Evolutionary conservation across 1,140 invertebrate species (phyloP).

Genomic region (Cotesia typhae): DNA sequence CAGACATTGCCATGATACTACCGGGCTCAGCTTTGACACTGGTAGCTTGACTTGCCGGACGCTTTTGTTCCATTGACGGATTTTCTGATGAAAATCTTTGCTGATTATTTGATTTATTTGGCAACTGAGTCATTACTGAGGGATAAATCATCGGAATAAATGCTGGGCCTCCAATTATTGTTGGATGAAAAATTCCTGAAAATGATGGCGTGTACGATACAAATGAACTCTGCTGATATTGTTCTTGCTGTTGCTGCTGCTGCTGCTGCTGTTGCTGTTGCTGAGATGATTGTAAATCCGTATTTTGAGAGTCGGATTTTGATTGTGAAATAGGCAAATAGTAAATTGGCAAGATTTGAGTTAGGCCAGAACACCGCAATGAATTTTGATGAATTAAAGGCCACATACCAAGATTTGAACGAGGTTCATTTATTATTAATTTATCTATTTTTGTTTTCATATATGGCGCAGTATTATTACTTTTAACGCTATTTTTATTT

Average conservation of each 20-base stretch:
- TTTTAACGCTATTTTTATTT: conserved; percentile 30
- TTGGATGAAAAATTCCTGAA: conserved; percentile 68
- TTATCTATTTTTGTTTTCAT: conserved; percentile 42
- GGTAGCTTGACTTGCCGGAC: conserved; percentile 68
- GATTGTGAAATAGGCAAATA: conserved; percentile 66
- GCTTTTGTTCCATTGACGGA: conserved; percentile 47
- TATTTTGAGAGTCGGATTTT: conserved; percentile 23
- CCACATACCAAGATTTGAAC: conserved; percentile 67
- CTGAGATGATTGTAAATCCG: conserved; percentile 37
- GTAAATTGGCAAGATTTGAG: conserved; percentile 70
- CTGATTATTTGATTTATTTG: conserved; percentile 12
- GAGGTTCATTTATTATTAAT: conserved; percentile 41
- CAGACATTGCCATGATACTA: conserved; percentile 66
- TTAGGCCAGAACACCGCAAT: conserved; percentile 46
- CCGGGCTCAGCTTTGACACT: conserved; percentile 73
- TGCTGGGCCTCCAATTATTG: conserved; percentile 60
- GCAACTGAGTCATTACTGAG: conserved; percentile 54
- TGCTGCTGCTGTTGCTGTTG: conserved; percentile 17
- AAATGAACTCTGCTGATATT: conserved; percentile 31
- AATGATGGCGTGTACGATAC: conserved; percentile 58
- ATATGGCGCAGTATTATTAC: conserved; percentile 35
- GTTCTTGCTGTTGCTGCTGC: too few relatives aligned
- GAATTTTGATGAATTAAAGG: conserved; percentile 56
- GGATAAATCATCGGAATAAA: conserved; percentile 62
- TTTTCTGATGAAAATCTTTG: conserved; percentile 19